phyloP scores from a whole-genome alignment of 2,888 invertebrate genomes.

The Polietes domitor region DNA sequence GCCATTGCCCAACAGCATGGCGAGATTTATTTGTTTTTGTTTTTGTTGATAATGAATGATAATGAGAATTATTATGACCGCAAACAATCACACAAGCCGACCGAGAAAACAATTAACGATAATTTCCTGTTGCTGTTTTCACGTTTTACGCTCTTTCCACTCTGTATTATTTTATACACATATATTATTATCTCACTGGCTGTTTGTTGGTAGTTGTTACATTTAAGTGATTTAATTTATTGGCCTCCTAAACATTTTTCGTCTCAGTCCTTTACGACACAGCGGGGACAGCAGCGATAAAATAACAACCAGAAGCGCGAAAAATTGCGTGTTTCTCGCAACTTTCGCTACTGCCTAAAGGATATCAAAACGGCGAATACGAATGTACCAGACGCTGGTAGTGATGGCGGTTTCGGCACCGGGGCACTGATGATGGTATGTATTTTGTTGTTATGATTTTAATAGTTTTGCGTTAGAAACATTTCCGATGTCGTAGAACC shows the following conservation, averaged over 20 bases:
- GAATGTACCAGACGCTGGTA: not conserved
- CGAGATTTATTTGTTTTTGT: conserved; percentile 17
- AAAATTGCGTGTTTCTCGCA: conserved; percentile 1
- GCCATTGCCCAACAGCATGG: conserved; percentile 71
- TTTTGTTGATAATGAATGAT: conserved; percentile 1
- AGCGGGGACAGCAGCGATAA: not conserved
- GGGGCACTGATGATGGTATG: not conserved
- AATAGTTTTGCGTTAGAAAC: not conserved
- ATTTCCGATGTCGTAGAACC: not conserved
- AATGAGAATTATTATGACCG: not conserved
- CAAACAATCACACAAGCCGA: not conserved
- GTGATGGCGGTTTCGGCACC: not conserved
- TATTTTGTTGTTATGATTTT: conserved; percentile 21
- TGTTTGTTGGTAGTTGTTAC: not conserved
- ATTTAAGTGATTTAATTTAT: conserved; percentile 25
- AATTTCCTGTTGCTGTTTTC: not conserved
- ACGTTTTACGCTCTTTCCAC: not conserved
- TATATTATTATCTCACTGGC: not conserved
- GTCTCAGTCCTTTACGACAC: not conserved
- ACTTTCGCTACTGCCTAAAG: not conserved
- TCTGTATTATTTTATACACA: not conserved
- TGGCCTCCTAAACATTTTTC: not conserved
- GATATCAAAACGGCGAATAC: not conserved
- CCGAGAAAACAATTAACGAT: conserved; percentile 11
- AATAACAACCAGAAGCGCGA: not conserved